These are phyloP conservation scores for Alviniconcha marisindica DNA, from an alignment of 1,140 invertebrate species.

Conservation along the genomic window DNA sequence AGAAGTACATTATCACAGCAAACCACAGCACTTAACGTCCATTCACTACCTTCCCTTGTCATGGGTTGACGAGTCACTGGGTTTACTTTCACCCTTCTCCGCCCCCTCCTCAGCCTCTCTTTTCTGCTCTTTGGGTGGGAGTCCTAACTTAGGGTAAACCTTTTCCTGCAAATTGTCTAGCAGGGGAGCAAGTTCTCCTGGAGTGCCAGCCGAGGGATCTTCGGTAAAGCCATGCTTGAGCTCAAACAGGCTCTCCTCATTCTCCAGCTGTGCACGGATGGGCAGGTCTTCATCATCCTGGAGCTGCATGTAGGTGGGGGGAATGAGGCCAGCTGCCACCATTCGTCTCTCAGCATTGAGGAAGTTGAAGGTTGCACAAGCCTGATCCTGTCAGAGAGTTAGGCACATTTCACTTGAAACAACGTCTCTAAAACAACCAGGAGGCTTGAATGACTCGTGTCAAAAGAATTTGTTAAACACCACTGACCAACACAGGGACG, in stretches of 20 bases:
- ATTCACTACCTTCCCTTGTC: constrained; percentile 5
- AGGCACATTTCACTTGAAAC: not conserved
- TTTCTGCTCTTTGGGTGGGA: not conserved
- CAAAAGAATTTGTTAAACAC: too few relatives aligned
- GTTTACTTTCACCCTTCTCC: not conserved
- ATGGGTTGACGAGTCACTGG: not conserved
- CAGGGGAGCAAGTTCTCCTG: constrained; percentile 11
- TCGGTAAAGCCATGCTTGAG: constrained; percentile 22
- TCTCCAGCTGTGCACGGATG: constrained; percentile 29
- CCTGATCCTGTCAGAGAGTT: constrained; percentile 79
- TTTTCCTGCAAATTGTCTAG: constrained; percentile 20
- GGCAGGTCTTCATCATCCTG: constrained; percentile 32
- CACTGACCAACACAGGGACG: too few relatives aligned
- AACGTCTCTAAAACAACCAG: not conserved
- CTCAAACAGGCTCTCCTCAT: not conserved
- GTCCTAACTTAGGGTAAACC: not conserved
- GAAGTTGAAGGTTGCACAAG: constrained; percentile 90
- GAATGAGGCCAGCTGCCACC: constrained; percentile 87
- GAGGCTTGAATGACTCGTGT: too few relatives aligned
- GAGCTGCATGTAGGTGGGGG: constrained; percentile 77
- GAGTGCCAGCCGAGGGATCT: not conserved
- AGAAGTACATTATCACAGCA: too few relatives aligned
- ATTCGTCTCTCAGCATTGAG: constrained; percentile 85
- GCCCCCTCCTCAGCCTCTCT: not conserved
- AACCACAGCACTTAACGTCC: too few relatives aligned